Evolutionary conservation across 2,888 invertebrate genomes (phyloP).

Genomic region (Timema podura): DNA sequence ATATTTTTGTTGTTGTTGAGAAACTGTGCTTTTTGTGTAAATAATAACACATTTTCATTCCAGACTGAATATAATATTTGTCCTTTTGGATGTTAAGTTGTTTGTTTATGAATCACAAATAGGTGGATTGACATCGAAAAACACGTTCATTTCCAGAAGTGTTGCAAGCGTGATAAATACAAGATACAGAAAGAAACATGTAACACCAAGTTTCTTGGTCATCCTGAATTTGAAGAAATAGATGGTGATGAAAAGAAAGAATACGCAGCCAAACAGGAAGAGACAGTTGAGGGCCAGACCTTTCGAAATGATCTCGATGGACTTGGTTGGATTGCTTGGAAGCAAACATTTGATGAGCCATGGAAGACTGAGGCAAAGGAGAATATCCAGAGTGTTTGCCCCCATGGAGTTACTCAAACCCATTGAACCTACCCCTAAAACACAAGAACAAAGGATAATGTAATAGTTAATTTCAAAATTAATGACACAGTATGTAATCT

Average conservation of each 20-base stretch:
- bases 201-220: constrained; percentile 64
- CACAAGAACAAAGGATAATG: constrained; percentile 18
- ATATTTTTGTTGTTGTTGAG: no score
- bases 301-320: constrained; percentile 67
- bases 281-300: constrained; percentile 73
- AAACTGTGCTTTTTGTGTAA: no score
- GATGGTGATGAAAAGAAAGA: constrained; percentile 63
- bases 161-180: constrained; percentile 65
- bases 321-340: constrained; percentile 52
- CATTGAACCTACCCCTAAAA: constrained; percentile 68
- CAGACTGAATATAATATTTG: no score
- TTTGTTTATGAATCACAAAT: constrained; percentile 10
- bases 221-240: constrained; percentile 63
- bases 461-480: no score
- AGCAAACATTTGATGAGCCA: constrained; percentile 62
- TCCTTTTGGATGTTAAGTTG: no score
- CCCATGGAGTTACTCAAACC: constrained; percentile 78
- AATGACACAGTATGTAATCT: no score
- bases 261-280: constrained; percentile 66
- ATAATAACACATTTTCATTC: no score
- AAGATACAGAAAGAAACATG: constrained; percentile 63
- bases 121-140: constrained; percentile 69
- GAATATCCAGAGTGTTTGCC: constrained; percentile 76
- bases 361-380: constrained; percentile 71
- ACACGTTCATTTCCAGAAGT: constrained; percentile 71